phyloP scores from a whole-genome alignment of 2,888 invertebrate species.

The Tiliacea aurago region DNA sequence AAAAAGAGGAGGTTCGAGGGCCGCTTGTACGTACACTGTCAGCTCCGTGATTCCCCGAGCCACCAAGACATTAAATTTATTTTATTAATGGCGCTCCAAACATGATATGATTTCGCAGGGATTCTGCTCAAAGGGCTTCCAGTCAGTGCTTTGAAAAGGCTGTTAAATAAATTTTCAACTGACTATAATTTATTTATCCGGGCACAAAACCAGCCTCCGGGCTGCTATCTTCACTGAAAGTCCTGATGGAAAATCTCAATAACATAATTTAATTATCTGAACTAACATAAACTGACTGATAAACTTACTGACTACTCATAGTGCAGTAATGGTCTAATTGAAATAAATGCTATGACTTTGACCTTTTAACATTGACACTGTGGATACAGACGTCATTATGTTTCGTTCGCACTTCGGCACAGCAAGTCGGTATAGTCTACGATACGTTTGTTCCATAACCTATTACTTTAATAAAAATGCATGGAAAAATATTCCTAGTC shows the following conservation, averaged over 20 bases:
- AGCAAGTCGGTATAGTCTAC: neutral
- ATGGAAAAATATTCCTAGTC: neutral
- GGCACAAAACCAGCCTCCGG: neutral
- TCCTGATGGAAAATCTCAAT: neutral
- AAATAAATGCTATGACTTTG: constrained; percentile 1
- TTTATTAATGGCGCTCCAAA: neutral
- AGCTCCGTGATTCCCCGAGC: neutral
- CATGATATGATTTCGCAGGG: neutral
- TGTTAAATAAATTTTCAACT: neutral
- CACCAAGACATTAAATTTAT: constrained; percentile 4
- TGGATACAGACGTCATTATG: neutral
- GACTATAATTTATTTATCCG: neutral
- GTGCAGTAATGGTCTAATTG: neutral
- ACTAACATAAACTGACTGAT: no score
- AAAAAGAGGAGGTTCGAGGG: neutral
- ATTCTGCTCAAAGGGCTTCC: neutral
- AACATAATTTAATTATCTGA: neutral
- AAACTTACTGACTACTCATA: neutral
- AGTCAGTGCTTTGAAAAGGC: neutral
- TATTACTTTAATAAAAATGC: neutral
- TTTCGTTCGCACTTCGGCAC: neutral
- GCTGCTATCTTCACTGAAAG: neutral
- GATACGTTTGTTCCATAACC: neutral
- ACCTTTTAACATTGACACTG: neutral
- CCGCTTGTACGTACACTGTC: neutral